Evolutionary conservation across 1,140 invertebrate genomes (phyloP), one percentile per base, ranked within the genome.

Genomic region (Galleria mellonella): DNA sequence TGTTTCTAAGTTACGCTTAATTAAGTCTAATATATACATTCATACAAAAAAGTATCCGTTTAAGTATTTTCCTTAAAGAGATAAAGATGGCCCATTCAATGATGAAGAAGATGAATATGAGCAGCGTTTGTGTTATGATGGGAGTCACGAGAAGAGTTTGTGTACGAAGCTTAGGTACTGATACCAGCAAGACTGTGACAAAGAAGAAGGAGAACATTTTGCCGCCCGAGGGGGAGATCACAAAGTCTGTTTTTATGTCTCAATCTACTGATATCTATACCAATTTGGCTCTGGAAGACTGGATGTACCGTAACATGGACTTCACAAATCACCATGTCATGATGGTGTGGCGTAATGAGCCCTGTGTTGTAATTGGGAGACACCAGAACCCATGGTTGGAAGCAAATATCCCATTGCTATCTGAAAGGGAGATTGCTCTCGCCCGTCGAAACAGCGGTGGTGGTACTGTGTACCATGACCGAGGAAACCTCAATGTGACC

Each of bases 321-420:
- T 96, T 97, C 53, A 88, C 84, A 1, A 91, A 93, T 43, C 91
- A 95, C 60, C 93, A 96, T 72, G 83, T 97, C 0, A 85, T 99
- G 62, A 87, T 99, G 62, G 78, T 98, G 31, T 99, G 96, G 96
- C 88, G 91, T 38, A 99, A 98, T 86, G 88, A 93, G 56, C 97
- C 97, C 0, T 94, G 95, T 73, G 94, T 99, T 37, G 97, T 99
- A 0, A 94, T 99, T 70, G 98, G 98, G 1, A 89, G 96, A 30
- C 95, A 99, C 86, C 98, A 99, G 79, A 99, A 99, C 86, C 96
- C 97, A 1, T 99, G 97, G 93, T 72, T 93, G 11, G 98, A 99
- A 84, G 92, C 93, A 1, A 95, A 98, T 72, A 75, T 96, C 0
- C 84, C 89, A 2, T 87, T 85, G 27, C 58, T 93, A 12, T 72